phyloP scores from a whole-genome alignment of 2,113 vertebrate genomes.

The Lepisosteus oculatus region DNA sequence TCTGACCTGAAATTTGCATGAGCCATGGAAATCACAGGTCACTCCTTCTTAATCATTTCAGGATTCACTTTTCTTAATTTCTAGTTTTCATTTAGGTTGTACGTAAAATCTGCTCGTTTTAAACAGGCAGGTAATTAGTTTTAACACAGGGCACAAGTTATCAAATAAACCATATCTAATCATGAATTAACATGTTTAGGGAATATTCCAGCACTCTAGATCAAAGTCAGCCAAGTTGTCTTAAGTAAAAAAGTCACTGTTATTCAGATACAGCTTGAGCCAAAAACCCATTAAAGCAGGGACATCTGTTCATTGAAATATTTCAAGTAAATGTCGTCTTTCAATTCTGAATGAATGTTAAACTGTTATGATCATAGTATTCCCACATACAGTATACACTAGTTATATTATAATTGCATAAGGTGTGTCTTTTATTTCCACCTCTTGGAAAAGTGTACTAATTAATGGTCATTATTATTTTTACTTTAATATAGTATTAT shows the following conservation, averaged over 20 bases:
- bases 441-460: background rate
- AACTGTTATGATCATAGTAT: background rate
- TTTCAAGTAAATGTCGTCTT: background rate
- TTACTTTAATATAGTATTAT: too few species aligned
- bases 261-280: slow-evolving; percentile 8
- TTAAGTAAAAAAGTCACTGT: background rate
- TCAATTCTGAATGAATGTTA: background rate
- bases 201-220: background rate
- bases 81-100: background rate
- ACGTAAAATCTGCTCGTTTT: background rate
- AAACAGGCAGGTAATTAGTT: background rate
- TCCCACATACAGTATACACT: background rate
- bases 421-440: background rate
- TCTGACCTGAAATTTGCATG: slow-evolving; percentile 40
- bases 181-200: background rate
- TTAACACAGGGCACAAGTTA: background rate
- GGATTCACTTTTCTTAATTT: background rate
- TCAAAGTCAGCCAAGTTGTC: background rate
- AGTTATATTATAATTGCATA: background rate
- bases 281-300: slow-evolving; percentile 6
- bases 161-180: background rate
- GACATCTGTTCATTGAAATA: slow-evolving; percentile 22
- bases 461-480: too few species aligned
- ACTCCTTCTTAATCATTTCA: slow-evolving; percentile 11
- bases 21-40: slow-evolving; percentile 25